Evolutionary conservation across 2,113 vertebrate genomes (phyloP).

Genomic region (Paralichthys olivaceus): DNA sequence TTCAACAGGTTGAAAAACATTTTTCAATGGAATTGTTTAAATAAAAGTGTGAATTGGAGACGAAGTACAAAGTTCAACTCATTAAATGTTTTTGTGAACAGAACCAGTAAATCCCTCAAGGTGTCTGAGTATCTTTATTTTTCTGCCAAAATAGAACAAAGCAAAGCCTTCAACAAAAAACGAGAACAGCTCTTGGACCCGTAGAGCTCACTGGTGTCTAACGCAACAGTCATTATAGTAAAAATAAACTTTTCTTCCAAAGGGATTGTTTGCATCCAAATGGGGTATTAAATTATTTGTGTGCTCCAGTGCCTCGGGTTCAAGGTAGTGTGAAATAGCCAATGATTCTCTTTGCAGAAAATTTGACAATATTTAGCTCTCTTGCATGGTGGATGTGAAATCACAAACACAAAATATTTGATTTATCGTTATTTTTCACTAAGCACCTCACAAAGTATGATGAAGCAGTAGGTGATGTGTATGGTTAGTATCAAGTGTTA

Average conservation of each 20-base stretch:
- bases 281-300: neutral
- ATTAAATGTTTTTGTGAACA: conserved; percentile 9
- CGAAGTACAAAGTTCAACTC: conserved; percentile 34
- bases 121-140: conserved; percentile 14
- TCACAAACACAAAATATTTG: neutral
- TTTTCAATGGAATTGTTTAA: neutral
- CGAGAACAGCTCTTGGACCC: neutral
- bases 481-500: neutral
- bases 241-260: conserved; percentile 20
- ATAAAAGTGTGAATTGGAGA: neutral
- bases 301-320: neutral
- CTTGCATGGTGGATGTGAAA: conserved; percentile 8
- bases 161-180: conserved; percentile 16
- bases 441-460: neutral
- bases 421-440: neutral
- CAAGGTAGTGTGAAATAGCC: conserved; percentile 1
- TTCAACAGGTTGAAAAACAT: neutral
- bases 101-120: too few species aligned
- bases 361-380: neutral
- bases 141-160: conserved; percentile 15
- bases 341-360: conserved; percentile 2
- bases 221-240: neutral
- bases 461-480: neutral
- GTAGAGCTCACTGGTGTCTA: conserved; percentile 2
- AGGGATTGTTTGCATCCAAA: conserved; percentile 3